Base-by-base conservation (phyloP, 2,113 vertebrate species). In the Grammomys dolichurus region DNA sequence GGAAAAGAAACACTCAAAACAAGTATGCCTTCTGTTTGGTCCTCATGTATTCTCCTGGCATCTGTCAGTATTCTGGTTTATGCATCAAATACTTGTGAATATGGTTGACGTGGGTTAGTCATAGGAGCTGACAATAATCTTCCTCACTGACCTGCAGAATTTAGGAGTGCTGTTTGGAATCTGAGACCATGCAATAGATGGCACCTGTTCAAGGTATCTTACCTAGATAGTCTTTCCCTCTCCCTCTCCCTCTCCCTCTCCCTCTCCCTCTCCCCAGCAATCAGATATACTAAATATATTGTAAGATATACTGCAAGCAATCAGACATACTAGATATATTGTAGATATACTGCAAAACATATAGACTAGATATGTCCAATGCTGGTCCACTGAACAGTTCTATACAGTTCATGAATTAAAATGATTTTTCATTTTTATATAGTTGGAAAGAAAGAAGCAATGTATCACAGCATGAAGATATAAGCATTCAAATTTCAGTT, bases 401-500 rank as follows among this genome's bases (percentile, higher is more conserved):
- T 48, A 24, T 36, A 43, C 3, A 72, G 81, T 5, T 54, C 12
- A 56, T 16, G 46, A 91, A 5, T 54, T n/a, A 77, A 69, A 86
- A 90, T 20, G 1, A 5, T 46, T 80, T 85, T 73, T 28, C 26
- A 48, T 72, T 89, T 94, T 82, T 58, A 54, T 87, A 36, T 48
- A 36, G 20, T 33, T 51, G 28, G 86, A 93, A 90, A 85, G 89
- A 70, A 94, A 82, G 19, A 63, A 80, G 46, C 11, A 73, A 31
- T 4, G 48, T 65, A 87, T 65, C 63, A 76, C 7, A 6, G 28
- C 19, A 72, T 36, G n/a, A 76, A 92, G 81, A 84, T 28, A 91
- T 3, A 28, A 28, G 80, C 85, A 94, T 78, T 87, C n/a, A 54
- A 63, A 87, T 58, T 89, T 87, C 72, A 88, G 89, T 82, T 87